Percentiles rank a stretch among this genome's conserved stretches.
phyloP scores from a whole-genome alignment of 2,888 invertebrate genomes.

The Diplolepis rosae region DNA sequence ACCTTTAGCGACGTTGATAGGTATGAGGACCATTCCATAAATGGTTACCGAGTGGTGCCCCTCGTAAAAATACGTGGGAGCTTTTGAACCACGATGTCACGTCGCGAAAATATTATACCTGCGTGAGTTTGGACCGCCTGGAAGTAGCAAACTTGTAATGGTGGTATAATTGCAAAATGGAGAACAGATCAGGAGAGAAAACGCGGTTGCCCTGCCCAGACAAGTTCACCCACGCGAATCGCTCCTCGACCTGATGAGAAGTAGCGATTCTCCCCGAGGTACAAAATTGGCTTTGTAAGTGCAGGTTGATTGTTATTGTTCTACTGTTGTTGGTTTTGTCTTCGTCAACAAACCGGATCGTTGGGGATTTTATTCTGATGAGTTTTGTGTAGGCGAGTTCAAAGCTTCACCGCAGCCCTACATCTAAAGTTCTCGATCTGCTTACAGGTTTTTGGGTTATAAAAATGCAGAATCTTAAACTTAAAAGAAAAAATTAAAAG shows the following conservation, averaged over 20 bases:
- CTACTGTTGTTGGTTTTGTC: not conserved
- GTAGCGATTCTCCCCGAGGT: slow-evolving; percentile 3
- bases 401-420: not conserved
- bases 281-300: slow-evolving; percentile 22
- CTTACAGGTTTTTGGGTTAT: not conserved
- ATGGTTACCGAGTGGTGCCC: slow-evolving; percentile 17
- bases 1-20: not conserved
- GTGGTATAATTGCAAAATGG: slow-evolving; percentile 6
- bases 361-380: not conserved
- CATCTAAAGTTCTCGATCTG: not conserved
- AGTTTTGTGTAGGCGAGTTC: not conserved
- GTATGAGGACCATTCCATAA: slow-evolving; percentile 29
- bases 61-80: slow-evolving; percentile 33
- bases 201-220: slow-evolving; percentile 1
- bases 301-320: slow-evolving; percentile 20
- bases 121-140: slow-evolving; percentile 2
- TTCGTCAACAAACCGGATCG: not conserved
- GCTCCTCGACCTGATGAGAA: slow-evolving; percentile 1
- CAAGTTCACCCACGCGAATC: slow-evolving; percentile 28
- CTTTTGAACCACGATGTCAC: slow-evolving; percentile 27
- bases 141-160: not conserved
- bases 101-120: not conserved
- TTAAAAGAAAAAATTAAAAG: not conserved
- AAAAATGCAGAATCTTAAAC: not conserved
- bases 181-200: slow-evolving; percentile 15